A percentile compares a stretch with the other conserved stretches of the same genome.
These are phyloP conservation scores for Pachyramphus minor DNA, from an alignment of 2,113 vertebrate species.

Conservation along the genomic window DNA sequence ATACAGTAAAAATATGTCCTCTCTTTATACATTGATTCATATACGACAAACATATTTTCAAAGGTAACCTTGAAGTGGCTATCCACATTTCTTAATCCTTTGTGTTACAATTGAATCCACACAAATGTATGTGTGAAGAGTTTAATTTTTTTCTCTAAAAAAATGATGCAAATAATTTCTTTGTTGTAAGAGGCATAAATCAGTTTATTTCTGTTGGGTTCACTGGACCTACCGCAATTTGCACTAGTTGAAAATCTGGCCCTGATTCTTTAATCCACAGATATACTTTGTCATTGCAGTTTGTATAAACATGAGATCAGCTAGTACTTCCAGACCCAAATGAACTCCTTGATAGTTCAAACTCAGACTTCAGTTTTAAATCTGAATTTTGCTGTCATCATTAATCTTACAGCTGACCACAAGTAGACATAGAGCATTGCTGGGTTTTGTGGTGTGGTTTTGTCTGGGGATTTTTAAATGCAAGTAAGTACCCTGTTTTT, in stretches of 20 bases:
- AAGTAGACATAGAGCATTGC: neutral
- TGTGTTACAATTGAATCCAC: neutral
- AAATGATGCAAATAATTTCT: conserved; percentile 13
- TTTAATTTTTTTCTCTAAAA: neutral
- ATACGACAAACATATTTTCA: neutral
- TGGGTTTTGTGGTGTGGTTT: conserved; percentile 22
- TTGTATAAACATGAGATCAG: conserved; percentile 57
- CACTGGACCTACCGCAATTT: conserved; percentile 39
- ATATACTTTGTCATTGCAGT: conserved; percentile 50
- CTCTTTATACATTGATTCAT: conserved; percentile 9
- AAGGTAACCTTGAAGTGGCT: neutral
- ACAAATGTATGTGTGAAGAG: neutral
- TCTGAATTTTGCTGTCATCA: conserved; percentile 33
- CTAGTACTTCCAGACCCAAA: conserved; percentile 33
- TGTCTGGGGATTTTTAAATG: conserved; percentile 15
- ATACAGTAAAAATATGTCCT: neutral
- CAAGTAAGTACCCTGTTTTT: neutral
- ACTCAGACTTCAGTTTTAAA: conserved; percentile 26
- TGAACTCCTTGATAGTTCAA: conserved; percentile 53
- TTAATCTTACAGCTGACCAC: conserved; percentile 29
- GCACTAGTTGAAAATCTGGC: conserved; percentile 35
- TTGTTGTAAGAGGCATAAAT: neutral
- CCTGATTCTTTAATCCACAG: conserved; percentile 48
- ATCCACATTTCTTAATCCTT: neutral
- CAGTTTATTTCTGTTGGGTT: conserved; percentile 10